Evolutionary conservation across 2,797 vertebrate genomes (phyloP), one percentile per base, ranked within the genome.

Genomic region (Poecilia velifera): DNA sequence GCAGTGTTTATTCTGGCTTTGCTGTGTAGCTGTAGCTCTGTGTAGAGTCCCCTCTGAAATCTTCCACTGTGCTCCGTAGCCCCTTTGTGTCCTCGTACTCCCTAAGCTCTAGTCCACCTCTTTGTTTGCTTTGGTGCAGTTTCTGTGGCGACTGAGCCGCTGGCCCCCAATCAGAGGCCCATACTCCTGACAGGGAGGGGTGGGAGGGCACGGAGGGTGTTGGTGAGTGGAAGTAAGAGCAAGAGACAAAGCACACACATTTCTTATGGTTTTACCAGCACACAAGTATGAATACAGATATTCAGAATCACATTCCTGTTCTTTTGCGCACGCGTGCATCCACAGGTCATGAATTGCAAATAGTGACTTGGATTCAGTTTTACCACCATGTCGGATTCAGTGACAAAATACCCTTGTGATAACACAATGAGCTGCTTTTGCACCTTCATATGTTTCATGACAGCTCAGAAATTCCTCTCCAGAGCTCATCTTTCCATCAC

Each of bases 101-200:
- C 88, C 92, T 91, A 91, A 87, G 88, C 94, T 94, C 92, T 59
- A 89, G 94, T 94, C 95, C 91, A 90, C 91, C 93, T 91, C 92
- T 95, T 95, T 96, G 95, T 96, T 96, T 95, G 95, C 95, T 95
- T 95, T 95, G 93, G 93, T 92, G 93, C 91, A 86, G 96, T 96
- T 94, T 93, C 95, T 91, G 90, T 96, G 95, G 93, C 75, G 82
- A 96, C 95, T 87, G 92, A 94, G 91, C 92, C 81, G 86, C 84
- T 89, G 93, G 92, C 79, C 94, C 93, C 94, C 91, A 92, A 92
- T 95, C 94, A 94, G 92, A 92, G 93, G 94, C 94, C 93, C 92
- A 90, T 81, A 90, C 86, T 89, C 89, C 89, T 94, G 92, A 92
- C 90, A 91, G 85, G 78, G 80, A 82, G 78, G 86, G 64, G 75